Percentiles rank a stretch among this genome's conserved stretches.
phyloP scores from a whole-genome alignment of 2,797 vertebrate genomes.

The Tokudaia muenninki region DNA sequence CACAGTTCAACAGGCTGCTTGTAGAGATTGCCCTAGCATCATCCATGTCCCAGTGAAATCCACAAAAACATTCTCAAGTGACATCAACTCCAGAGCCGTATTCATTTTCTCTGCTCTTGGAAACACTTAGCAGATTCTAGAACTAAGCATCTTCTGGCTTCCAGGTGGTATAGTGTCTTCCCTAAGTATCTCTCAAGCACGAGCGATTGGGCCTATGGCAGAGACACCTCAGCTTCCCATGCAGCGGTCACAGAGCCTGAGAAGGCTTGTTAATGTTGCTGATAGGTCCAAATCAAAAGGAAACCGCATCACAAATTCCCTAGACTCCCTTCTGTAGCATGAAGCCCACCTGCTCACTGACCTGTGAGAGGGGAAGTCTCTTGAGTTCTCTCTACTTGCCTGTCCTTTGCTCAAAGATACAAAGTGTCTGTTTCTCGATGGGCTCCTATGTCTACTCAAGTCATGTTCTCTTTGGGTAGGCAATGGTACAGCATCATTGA shows the following conservation, averaged over 20 bases:
- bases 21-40: not conserved
- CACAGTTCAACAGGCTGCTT: not conserved
- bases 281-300: not conserved
- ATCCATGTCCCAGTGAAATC: not conserved
- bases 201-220: not conserved
- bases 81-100: not conserved
- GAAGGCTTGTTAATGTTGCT: not conserved
- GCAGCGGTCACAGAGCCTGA: not conserved
- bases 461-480: not conserved
- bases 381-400: not conserved
- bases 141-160: not conserved
- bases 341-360: not conserved
- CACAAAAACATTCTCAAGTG: not conserved
- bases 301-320: not conserved
- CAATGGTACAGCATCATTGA: not conserved
- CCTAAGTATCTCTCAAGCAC: not conserved
- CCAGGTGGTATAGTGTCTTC: fast-evolving
- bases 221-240: not conserved
- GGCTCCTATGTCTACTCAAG: not conserved
- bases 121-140: not conserved
- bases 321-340: no score
- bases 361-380: not conserved
- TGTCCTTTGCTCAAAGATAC: not conserved
- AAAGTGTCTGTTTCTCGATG: no score
- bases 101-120: not conserved